Base-by-base conservation (phyloP, 2,113 vertebrate genomes). In the Sterna hirundo region DNA sequence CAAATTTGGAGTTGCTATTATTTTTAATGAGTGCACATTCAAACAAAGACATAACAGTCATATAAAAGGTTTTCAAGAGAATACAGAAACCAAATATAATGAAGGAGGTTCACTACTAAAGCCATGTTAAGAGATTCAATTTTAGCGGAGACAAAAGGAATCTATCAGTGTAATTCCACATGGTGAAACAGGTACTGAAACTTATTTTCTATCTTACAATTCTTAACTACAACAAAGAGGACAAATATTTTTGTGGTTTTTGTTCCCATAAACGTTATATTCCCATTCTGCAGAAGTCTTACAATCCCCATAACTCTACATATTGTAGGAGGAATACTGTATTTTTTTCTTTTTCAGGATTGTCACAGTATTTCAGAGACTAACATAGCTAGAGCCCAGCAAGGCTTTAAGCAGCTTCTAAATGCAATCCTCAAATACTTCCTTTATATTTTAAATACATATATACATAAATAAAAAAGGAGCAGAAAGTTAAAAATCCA, bases 401-500 rank as follows among this genome's bases (percentile, higher is more conserved):
- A 72, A 71, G 27, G 9, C 57, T 80, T 46, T 78, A 15, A 68
- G 54, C 11, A 60, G 16, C 17, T 64, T 69, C 75, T 75, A 86
- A 64, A 25, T 71, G 44, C 30, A 88, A 54, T 17, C 13, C 8
- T 91, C 34, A 58, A 71, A 79, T 40, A 57, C 9, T 72, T 80
- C 72, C 66, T 87, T 84, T 88, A 42, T 64, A 49, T 86, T 86
- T 91, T 75, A 78, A 86, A 90, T 25, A 70, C 3, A 65, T 29
- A 52, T 10, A 42, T 42, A 65, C 11, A 88, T 32, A 80, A 76
- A 70, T 77, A 61, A 46, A 86, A 93, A 90, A 38, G 27, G 23
- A 77, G 66, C 61, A 78, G 12, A 93, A 96, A 69, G 38, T 58
- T 77, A 34, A 84, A 93, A 94, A 90, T 17, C 4, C 7, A 90